Conservation (phyloP, 2,888 invertebrate genomes). For the Phyto melanocephala region DNA sequence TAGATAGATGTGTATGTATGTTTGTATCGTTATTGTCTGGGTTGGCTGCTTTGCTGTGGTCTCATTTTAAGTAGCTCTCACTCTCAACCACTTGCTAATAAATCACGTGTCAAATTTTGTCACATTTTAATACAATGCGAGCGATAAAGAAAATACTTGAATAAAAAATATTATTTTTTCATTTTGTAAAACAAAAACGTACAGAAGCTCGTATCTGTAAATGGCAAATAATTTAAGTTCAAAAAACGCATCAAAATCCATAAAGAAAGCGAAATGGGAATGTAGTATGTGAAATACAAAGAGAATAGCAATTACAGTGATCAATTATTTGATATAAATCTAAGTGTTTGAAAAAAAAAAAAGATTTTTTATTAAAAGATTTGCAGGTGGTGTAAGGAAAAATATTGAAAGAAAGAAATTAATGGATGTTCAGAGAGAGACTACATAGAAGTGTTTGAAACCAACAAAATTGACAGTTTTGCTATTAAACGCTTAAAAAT, state of each 20-base stretch:
- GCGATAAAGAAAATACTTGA: conserved; percentile 30
- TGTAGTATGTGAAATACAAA: background rate
- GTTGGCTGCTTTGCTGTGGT: background rate
- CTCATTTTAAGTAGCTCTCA: conserved; percentile 11
- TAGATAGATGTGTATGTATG: background rate
- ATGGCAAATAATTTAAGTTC: background rate
- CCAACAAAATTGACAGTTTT: too few relatives aligned
- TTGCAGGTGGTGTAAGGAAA: background rate
- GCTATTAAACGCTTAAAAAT: too few relatives aligned
- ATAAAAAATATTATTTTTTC: conserved; percentile 12
- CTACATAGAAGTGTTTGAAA: too few relatives aligned
- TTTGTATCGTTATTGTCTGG: background rate
- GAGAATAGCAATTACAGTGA: conserved; percentile 10
- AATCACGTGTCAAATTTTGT: conserved; percentile 62
- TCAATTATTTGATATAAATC: conserved; percentile 31
- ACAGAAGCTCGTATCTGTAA: background rate
- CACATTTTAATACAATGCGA: conserved; percentile 56
- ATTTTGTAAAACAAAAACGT: background rate
- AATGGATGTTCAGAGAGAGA: too few relatives aligned
- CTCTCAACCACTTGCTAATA: conserved; percentile 50
- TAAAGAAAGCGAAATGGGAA: background rate
- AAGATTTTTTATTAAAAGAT: conserved; percentile 1
- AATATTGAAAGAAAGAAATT: too few relatives aligned
- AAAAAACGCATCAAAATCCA: background rate
- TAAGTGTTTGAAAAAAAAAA: background rate